Conservation (phyloP, 2,888 invertebrate genomes). For the Ceraclea dissimilis region DNA sequence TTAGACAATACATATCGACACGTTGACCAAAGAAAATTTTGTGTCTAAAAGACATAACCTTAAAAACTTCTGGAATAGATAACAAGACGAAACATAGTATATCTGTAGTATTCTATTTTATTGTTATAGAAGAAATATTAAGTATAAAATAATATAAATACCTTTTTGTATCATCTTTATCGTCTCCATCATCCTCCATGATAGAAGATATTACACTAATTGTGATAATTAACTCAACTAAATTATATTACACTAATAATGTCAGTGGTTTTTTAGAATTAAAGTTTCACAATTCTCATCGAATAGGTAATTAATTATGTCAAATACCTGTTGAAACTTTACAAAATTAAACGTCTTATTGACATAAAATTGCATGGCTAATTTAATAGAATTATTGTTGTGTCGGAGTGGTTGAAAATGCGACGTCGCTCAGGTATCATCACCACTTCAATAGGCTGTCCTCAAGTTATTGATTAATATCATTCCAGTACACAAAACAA, state of each 20-base stretch:
- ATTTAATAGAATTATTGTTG: neutral
- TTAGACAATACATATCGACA: too few species aligned
- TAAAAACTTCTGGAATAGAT: too few species aligned
- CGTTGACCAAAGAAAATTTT: too few species aligned
- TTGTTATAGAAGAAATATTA: too few species aligned
- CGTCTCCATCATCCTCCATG: slow-evolving; percentile 78
- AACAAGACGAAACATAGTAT: too few species aligned
- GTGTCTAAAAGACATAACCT: too few species aligned
- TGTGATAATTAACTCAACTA: neutral
- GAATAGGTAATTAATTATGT: neutral
- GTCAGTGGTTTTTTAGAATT: neutral
- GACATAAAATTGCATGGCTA: neutral
- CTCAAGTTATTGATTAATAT: neutral
- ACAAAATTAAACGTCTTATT: neutral
- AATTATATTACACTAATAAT: neutral
- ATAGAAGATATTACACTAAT: neutral
- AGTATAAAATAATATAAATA: too few species aligned
- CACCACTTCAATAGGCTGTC: neutral
- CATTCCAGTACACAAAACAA: neutral
- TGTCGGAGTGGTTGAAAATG: neutral
- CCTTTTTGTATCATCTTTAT: slow-evolving; percentile 80
- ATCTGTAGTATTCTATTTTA: too few species aligned
- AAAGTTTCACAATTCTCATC: neutral
- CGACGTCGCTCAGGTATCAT: neutral
- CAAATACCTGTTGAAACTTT: neutral